Percentiles rank a stretch among this genome's conserved stretches.
These are phyloP conservation scores for Myrmecobius fasciatus DNA, from an alignment of 2,113 vertebrate genomes.

Conservation along the genomic window DNA sequence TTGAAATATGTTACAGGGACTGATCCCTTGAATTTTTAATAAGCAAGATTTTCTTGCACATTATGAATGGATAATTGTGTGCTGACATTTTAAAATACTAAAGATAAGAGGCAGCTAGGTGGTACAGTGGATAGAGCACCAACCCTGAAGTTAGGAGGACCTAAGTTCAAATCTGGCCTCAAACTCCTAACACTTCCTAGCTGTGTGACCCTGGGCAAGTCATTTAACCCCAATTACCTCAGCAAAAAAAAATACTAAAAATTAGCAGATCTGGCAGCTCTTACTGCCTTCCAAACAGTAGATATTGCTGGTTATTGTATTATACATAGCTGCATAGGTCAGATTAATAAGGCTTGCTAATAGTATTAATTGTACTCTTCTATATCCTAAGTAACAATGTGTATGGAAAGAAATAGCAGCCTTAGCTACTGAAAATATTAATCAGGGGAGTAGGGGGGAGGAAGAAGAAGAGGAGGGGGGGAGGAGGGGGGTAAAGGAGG, in stretches of 20 bases:
- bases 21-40: not conserved
- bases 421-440: not conserved
- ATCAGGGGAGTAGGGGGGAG: too few relatives aligned
- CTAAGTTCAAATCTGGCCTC: too few relatives aligned
- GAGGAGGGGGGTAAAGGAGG: too few relatives aligned
- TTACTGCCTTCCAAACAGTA: too few relatives aligned
- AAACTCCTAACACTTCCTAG: too few relatives aligned
- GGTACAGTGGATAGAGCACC: too few relatives aligned
- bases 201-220: too few relatives aligned
- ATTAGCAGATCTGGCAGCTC: not conserved
- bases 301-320: not conserved
- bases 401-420: not conserved
- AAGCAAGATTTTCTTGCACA: not conserved
- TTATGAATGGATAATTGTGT: not conserved
- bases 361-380: not conserved
- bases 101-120: too few relatives aligned
- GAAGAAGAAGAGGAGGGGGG: too few relatives aligned
- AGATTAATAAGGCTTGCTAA: not conserved
- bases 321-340: not conserved
- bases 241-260: not conserved
- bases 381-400: not conserved
- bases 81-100: too few relatives aligned
- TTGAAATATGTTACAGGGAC: not conserved
- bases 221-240: too few relatives aligned
- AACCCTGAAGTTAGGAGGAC: too few relatives aligned